Evolutionary conservation across 1,140 invertebrate genomes (phyloP), one percentile per base, ranked within the genome.

Genomic region (Achroia grisella): DNA sequence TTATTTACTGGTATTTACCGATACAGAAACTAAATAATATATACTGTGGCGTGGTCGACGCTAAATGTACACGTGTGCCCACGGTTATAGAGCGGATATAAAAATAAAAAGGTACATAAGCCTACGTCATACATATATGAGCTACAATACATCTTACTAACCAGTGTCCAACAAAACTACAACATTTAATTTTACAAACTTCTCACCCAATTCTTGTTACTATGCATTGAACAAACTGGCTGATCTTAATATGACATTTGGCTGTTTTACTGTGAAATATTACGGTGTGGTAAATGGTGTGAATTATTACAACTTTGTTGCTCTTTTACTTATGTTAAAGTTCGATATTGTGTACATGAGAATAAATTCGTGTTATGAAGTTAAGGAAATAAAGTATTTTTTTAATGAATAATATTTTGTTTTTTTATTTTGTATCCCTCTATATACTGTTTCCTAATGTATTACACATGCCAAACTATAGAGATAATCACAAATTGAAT

Each of bases 61-160:
- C 61, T 59, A 42, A 56, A 47, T 55, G 52, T 52, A 44, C 48
- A 66, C 49, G 53, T 51, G 33, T 43, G 59, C 53, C 62, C 58
- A 65, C 47, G 47, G n/a, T 53, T 28, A 52, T 63, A 71, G 45
- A 39, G 44, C 53, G 56, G 57, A 73, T 79, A 76, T 77, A 79
- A 79, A 79, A 77, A 77, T 71, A 71, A 77, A 77, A 79, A 76
- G 67, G 64, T 76, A 78, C 48, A 63, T 61, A 60, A 65, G 51
- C 55, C 62, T 70, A 68, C 42, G 2, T 23, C 17, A 23, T 23
- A 27, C 63, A 62, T 48, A 49, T 44, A 27, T 34, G 29, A 47
- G 50, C 51, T 57, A 57, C 44, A 39, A 44, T 48, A 56, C 51
- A 39, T 43, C 40, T 15, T 41, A 3, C 33, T 49, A 43, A 44